Evolutionary conservation across 1,140 invertebrate species (phyloP), one percentile per base, ranked within the genome.

Genomic region (Plodia interpunctella): DNA sequence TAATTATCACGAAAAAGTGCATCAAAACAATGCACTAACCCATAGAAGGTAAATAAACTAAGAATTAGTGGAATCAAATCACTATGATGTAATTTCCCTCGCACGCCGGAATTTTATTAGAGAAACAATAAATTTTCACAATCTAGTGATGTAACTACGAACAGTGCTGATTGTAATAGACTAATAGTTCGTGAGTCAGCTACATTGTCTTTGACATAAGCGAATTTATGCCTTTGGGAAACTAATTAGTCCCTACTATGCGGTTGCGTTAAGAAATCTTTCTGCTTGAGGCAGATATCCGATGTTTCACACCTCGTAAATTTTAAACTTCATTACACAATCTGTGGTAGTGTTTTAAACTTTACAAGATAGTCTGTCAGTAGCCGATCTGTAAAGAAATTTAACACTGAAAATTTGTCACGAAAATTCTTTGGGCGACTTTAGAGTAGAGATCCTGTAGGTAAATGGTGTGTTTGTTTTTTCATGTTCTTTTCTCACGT

Each of bases 91-190:
- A n/a, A 44, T 44, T 15, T 44, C 38, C 38, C 8, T 44, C 15
- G 38, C n/a, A 15, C 38, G 1, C 15, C 38, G 51, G 21, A 25
- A 20, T 53, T 53, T 53, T 53, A 53, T 53, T 53, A 53, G 51
- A 25, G 51, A 13, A 53, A 53, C 17, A 21, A 25, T 53, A 28
- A 53, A 53, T 53, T 21, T 53, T 53, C 51, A 21, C 38, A 15
- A 44, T 44, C 5, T 15, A 10, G 15, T 44, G 38, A 44, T 44
- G 38, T 15, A 44, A 44, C 38, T 44, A 2, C 5, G 38, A 44
- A 44, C 38, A 44, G 38, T 15, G 1, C 15, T 44, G 38, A 44
- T 44, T 44, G 38, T 44, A 1, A n/a, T 15, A 17, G 5, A 15
- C 38, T 25, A 25, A 25, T 25, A 35, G 32, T 35, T 2, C 38